Base-by-base conservation (phyloP, 2,888 invertebrate species). In the Plagodis pulveraria region DNA sequence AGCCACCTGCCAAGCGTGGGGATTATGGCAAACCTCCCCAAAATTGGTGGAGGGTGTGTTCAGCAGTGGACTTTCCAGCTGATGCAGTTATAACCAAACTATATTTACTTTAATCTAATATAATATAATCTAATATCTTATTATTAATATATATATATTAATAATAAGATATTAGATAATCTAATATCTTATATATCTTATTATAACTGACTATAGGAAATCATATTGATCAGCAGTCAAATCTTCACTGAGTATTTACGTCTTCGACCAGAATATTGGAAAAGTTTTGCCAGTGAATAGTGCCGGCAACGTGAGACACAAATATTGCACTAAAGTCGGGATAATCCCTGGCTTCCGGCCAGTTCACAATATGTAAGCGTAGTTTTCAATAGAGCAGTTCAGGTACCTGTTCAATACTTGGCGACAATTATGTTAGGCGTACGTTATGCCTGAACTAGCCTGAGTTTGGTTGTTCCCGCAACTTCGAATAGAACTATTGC, bases 231-330 rank as follows among this genome's bases (percentile, higher is more conserved):
- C 76, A 74, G 65, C 70, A 78, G 74, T 80, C 78, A 80, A 81
- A 84, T 82, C 77, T 76, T 73, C 73, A 64, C 70, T 70, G 78
- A 79, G 80, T 84, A 83, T 84, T 80, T 84, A 80, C 81, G 74
- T 77, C 79, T 77, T 78, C 73, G 73, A 80, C 81, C 75, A 77
- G 84, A 89, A 90, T 91, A 91, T 91, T 89, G 90, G 88, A 90
- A 91, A 91, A 91, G 88, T 91, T 91, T 91, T 89, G 89, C 81
- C 85, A 73, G 80, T 81, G 85, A 87, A 91, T 87, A 83, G 82
- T 83, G 78, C 73, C 70, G 75, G 77, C 73, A 83, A 89, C 85
- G 87, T 86, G 88, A 86, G 88, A 88, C 85, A 87, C 86, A 87
- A 89, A 88, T 89, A 89, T 89, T 86, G 86, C 87, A 81, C 74